phyloP scores from a whole-genome alignment of 2,888 invertebrate genomes.

The Bellardia bayeri region DNA sequence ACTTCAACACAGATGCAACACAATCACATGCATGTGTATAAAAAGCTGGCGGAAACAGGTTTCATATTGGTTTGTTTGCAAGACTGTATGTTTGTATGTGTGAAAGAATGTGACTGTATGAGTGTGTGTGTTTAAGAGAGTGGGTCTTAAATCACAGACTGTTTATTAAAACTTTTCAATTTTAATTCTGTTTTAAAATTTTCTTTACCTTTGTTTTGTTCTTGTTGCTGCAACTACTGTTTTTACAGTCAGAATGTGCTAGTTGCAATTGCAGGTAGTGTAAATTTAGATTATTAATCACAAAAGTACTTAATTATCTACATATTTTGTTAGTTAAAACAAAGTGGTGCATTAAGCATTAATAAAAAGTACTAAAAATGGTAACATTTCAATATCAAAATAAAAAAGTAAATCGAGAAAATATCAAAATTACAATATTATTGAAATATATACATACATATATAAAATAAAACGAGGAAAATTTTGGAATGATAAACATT shows the following conservation, averaged over 20 bases:
- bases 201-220: background rate
- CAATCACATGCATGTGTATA: conserved; percentile 25
- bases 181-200: background rate
- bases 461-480: too few species aligned
- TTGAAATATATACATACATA: too few species aligned
- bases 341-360: too few species aligned
- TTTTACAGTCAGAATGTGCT: background rate
- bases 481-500: too few species aligned
- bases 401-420: too few species aligned
- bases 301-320: too few species aligned
- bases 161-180: background rate
- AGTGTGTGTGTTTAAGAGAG: background rate
- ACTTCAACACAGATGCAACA: conserved; percentile 6
- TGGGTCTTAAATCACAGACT: background rate
- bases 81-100: background rate
- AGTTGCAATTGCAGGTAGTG: background rate
- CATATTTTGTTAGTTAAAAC: too few species aligned
- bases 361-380: too few species aligned
- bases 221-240: background rate
- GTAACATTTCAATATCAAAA: too few species aligned
- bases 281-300: background rate
- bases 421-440: too few species aligned
- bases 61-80: conserved; percentile 29
- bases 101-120: background rate
- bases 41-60: conserved; percentile 45